Base-by-base conservation (phyloP, 2,888 invertebrate species). In the Pseudococcus jackbeardsleyi region DNA sequence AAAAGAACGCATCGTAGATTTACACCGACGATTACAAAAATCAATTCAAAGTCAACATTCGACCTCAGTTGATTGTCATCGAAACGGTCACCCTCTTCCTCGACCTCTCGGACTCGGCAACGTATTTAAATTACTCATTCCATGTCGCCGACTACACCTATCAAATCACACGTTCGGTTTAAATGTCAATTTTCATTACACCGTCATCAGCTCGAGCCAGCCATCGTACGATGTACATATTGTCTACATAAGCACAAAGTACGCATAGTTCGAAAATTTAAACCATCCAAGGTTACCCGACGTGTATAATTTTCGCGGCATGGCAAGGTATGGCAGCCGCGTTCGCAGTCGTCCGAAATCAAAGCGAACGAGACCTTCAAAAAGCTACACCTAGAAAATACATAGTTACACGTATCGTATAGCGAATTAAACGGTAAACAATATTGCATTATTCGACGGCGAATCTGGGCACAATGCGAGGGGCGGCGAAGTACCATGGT, bases 351-450 rank as follows among this genome's bases (percentile, higher is more conserved):
- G 33, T 72, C 68, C 68, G 68, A 72, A 72, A 72, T 72, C 68
- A 22, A 72, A 72, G 59, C 68, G 68, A 72, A 33, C 22, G 33
- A 72, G 68, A 72, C 68, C 68, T 72, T 72, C 68, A n/a, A 22
- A 59, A 59, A 72, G 68, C 68, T 64, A 72, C 59, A 59, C 59
- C 59, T 59, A 72, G 12, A 72, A 72, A 72, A 33, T 33, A 33
- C 26, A 33, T 33, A 33, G 26, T 33, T 33, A 33, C 26, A 33
- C 26, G 26, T 33, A 33, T 33, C 26, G 26, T 72, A 72, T 72
- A 9, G 68, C 68, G 15, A 72, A 72, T 72, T 72, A 72, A 72
- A 72, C 68, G 68, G 33, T 72, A 72, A 72, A 72, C 59, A 59
- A 59, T n/a, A 59, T 59, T 59, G 19, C 59, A 59, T 19, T 59